Conservation (phyloP, 2,888 invertebrate genomes). For the Hyalella azteca region DNA sequence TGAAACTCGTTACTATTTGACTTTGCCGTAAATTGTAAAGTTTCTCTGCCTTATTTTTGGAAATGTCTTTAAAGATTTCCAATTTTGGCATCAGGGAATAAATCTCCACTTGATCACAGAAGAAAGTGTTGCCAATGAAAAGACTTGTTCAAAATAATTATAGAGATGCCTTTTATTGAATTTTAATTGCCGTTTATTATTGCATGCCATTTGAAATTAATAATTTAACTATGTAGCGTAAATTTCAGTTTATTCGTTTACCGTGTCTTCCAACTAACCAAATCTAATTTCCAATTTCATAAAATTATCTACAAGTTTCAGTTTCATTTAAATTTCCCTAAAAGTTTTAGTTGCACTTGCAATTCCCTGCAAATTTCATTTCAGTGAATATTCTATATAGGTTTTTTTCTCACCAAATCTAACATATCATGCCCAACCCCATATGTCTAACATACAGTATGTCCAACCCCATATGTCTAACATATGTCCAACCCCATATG, state of each 20-base stretch:
- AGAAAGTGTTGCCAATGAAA: background rate
- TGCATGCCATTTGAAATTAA: background rate
- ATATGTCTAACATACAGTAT: background rate
- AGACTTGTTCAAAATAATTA: background rate
- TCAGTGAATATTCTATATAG: background rate
- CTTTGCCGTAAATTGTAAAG: background rate
- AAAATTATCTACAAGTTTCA: too few species aligned
- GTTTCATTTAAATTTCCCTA: too few species aligned
- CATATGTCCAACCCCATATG: background rate
- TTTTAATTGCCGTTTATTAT: background rate
- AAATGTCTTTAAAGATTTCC: background rate
- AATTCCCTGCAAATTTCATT: background rate
- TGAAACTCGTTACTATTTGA: background rate
- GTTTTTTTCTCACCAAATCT: background rate
- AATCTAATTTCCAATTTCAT: background rate
- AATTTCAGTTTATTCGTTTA: background rate
- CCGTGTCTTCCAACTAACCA: background rate
- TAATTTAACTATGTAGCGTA: too few species aligned
- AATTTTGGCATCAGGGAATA: background rate
- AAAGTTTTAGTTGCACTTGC: too few species aligned
- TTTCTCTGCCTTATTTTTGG: background rate
- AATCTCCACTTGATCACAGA: background rate
- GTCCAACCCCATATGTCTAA: background rate
- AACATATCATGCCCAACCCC: too few species aligned
- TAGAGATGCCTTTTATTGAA: background rate